Evolutionary conservation across 1,140 invertebrate species (phyloP).

Genomic region (Lamellibrachia luymesi): DNA sequence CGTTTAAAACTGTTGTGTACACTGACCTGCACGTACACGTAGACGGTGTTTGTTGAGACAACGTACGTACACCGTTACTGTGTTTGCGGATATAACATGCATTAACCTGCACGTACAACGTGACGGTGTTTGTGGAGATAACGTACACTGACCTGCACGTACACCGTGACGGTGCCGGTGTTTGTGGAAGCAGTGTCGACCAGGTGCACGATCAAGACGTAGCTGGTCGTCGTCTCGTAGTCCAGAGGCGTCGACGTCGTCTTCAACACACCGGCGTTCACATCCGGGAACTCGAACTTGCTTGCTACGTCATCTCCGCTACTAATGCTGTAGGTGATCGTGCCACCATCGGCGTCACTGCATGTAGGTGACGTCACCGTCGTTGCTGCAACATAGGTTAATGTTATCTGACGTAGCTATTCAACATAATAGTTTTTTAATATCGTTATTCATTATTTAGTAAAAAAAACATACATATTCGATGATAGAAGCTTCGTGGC

Average conservation of each 20-base stretch:
- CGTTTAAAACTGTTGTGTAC: too few relatives aligned
- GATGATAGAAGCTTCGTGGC: neutral
- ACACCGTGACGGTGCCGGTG: neutral
- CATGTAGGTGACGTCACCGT: slow-evolving; percentile 1
- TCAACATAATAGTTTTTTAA: neutral
- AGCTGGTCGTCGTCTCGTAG: slow-evolving; percentile 11
- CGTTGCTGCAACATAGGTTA: neutral
- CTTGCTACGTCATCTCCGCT: neutral
- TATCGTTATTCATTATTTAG: neutral
- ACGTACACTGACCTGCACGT: neutral
- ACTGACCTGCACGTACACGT: neutral
- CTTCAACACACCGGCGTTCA: neutral
- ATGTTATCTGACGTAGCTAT: neutral
- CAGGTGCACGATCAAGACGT: neutral
- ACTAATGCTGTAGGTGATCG: neutral
- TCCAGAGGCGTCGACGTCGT: slow-evolving; percentile 6
- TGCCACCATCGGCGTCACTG: neutral
- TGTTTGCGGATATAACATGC: neutral
- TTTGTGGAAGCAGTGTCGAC: neutral
- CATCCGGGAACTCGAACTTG: slow-evolving; percentile 3
- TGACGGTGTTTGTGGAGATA: neutral
- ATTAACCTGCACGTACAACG: neutral
- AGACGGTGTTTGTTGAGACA: neutral
- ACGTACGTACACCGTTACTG: too few relatives aligned
- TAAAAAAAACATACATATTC: neutral